A percentile compares a stretch with the other conserved stretches of the same genome.
These are phyloP conservation scores for Dasyprocta punctata DNA, from an alignment of 2,113 vertebrate genomes.

Conservation along the genomic window DNA sequence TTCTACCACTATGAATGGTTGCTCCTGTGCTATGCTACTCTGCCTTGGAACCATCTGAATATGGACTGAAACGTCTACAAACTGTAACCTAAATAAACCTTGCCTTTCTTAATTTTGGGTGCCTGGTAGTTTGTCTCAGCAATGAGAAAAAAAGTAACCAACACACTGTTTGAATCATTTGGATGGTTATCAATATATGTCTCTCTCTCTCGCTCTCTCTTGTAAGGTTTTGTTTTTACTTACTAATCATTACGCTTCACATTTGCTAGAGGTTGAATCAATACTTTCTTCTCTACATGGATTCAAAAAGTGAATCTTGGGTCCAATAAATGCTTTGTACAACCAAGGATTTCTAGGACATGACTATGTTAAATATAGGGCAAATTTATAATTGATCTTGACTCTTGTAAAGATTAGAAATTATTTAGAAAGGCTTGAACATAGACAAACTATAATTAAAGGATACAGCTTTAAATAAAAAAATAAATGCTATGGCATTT, in stretches of 20 bases:
- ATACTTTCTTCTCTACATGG: conserved; percentile 57
- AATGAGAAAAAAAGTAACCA: too few relatives aligned
- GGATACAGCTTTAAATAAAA: not conserved
- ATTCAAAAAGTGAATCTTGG: conserved; percentile 64
- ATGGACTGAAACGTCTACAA: too few relatives aligned
- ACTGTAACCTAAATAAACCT: too few relatives aligned
- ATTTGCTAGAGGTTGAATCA: conserved; percentile 61
- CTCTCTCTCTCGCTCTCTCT: not conserved
- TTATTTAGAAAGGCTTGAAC: conserved; percentile 44
- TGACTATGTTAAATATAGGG: conserved; percentile 59
- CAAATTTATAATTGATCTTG: conserved; percentile 38
- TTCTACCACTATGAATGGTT: too few relatives aligned
- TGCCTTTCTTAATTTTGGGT: too few relatives aligned
- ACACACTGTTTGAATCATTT: not conserved
- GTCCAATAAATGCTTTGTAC: conserved; percentile 65
- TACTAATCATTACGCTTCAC: conserved; percentile 42
- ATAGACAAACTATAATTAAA: conserved; percentile 46
- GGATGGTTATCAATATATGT: not conserved
- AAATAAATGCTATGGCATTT: conserved; percentile 1
- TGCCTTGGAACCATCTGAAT: too few relatives aligned
- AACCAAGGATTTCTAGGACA: conserved; percentile 55
- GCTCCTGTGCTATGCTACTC: too few relatives aligned
- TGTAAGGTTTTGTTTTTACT: conserved; percentile 53
- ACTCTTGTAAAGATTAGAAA: conserved; percentile 38
- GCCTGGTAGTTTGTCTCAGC: too few relatives aligned